phyloP scores from a whole-genome alignment of 2,113 vertebrate species.

The Entomyzon cyanotis region DNA sequence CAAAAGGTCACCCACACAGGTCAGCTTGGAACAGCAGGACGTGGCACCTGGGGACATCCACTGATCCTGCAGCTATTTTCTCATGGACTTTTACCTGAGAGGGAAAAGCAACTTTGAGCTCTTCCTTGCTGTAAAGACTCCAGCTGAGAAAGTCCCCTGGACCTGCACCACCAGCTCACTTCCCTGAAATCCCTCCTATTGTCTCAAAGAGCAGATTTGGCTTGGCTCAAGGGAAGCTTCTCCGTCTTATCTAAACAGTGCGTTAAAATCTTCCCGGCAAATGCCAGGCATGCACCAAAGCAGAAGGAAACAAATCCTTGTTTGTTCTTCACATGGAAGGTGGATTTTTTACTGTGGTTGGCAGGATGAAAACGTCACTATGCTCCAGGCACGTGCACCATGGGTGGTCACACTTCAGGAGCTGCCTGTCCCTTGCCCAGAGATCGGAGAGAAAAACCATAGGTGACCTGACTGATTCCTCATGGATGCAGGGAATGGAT shows the following conservation, averaged over 20 bases:
- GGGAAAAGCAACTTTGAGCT: not conserved
- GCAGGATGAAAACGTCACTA: not conserved
- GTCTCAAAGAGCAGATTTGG: constrained; percentile 13
- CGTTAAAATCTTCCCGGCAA: constrained; percentile 19
- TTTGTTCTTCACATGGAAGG: constrained; percentile 5
- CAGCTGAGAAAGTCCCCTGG: not conserved
- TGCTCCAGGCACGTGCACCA: not conserved
- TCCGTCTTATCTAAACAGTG: constrained; percentile 7
- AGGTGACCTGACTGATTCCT: not conserved
- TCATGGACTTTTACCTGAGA: not conserved
- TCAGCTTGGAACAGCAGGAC: not conserved
- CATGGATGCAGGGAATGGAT: not conserved
- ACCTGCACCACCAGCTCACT: not conserved
- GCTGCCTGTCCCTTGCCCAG: not conserved
- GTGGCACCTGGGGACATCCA: rapidly evolving
- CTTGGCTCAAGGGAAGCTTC: not conserved
- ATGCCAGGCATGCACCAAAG: not conserved
- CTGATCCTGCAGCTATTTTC: rapidly evolving
- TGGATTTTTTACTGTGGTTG: not conserved
- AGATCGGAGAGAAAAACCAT: not conserved
- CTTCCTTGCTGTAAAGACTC: not conserved
- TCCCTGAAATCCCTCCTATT: not conserved
- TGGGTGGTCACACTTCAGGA: rapidly evolving
- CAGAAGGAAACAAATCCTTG: constrained; percentile 8
- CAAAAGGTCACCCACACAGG: rapidly evolving